Conservation (phyloP, 2,113 vertebrate genomes). For the Natator depressus region DNA sequence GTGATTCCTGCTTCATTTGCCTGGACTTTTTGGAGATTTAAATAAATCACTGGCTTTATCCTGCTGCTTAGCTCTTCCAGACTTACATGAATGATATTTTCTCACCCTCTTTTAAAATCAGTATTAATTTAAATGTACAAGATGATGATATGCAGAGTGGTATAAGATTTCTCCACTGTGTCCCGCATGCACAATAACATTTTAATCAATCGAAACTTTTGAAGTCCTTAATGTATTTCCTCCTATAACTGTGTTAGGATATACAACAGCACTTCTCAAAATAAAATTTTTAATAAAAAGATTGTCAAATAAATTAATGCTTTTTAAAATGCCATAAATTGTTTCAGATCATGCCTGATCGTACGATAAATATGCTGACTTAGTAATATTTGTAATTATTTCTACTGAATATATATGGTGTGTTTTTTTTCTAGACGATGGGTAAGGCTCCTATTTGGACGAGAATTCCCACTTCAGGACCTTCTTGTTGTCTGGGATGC, state of each 20-base stretch:
- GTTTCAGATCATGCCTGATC: neutral
- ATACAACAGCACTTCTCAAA: conserved; percentile 2
- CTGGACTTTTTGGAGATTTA: conserved; percentile 1
- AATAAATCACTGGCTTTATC: neutral
- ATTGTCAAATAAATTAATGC: neutral
- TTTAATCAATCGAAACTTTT: neutral
- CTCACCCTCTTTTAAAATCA: neutral
- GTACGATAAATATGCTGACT: neutral
- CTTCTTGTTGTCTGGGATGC: conserved; percentile 97
- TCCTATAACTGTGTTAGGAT: neutral
- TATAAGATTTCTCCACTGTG: neutral
- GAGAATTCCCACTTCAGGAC: conserved; percentile 96
- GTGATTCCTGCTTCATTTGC: neutral
- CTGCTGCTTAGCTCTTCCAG: neutral
- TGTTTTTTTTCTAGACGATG: conserved; percentile 85
- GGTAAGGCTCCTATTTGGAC: conserved; percentile 94
- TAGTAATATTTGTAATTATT: neutral
- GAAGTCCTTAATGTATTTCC: neutral
- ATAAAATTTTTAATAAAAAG: neutral
- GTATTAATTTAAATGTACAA: neutral
- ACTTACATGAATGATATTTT: neutral
- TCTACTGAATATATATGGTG: neutral
- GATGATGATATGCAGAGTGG: neutral
- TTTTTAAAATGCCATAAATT: neutral
- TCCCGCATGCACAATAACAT: neutral